Evolutionary conservation across 1,140 invertebrate species (phyloP), one percentile per base, ranked within the genome.

Genomic region (Agrypnia vestita): DNA sequence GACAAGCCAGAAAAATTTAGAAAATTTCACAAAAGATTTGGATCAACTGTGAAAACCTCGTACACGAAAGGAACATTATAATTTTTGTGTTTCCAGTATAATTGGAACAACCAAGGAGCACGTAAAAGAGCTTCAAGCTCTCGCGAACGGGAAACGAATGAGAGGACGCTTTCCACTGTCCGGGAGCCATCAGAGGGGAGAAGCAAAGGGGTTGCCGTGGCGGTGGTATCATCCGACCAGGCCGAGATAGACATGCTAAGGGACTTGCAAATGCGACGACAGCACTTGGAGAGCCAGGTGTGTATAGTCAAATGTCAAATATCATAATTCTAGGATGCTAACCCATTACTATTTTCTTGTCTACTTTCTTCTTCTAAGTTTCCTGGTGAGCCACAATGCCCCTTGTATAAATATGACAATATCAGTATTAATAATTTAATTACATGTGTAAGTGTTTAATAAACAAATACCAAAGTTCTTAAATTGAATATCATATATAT

Each of bases 261-360:
- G 4, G 87, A 89, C 43, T 56, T 90, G 47, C 87, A 88, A 81
- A 84, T 87, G 73, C 88, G 89, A 80, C 87, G 89, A 75, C 87
- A 88, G 69, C 89, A 90, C 62, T 87, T 90, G 86, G 89, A 90
- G 78, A 89, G 85, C 71, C 86, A 89, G 86, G 89, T 89, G 84
- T 51, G 21, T 69, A 11, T 15, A 62, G 8, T 62, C 25, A 8
- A 25, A 35, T 35, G 25, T 35, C 25, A 35, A 35, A 35, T 35
- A 35, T 35, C 1, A 35, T 35, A 1, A 35, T 35, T 35, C 25
- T 35, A 35, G 6, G 25, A 6, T 35, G 1, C 25, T 35, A 3
- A 35, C 25, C 25, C 25, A 35, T 35, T 35, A 35, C 25, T 35
- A 35, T 35, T 35, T 35, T 35, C 6, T 35, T 35, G 25, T 35